Evolutionary conservation across 2,113 vertebrate genomes (phyloP), one percentile per base, ranked within the genome.

Genomic region (Tringa solitaria): DNA sequence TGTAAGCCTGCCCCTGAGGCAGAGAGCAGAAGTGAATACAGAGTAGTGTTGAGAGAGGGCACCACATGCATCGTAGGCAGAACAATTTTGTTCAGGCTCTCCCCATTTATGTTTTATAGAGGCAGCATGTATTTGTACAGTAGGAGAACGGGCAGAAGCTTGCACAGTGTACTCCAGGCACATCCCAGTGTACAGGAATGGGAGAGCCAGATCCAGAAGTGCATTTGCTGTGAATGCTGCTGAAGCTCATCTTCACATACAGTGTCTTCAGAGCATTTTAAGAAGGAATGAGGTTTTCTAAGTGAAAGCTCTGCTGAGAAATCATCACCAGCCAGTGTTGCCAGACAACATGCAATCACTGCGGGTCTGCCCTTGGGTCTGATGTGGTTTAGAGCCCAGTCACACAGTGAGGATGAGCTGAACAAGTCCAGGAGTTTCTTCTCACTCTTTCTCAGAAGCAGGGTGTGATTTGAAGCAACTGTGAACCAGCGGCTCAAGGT

Each of bases 261-360:
- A 80, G 60, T 5, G 3, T 48, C 39, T 5, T 69, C 76, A 73
- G 75, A 93, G 39, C 37, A 56, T 93, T 93, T 95, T 87, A 82
- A 69, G 74, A 93, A 92, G 90, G 74, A 95, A 78, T 8, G 17
- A 84, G 46, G 37, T 67, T 95, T 96, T 96, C 90, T 79, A 94
- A 96, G 75, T 32, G 45, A 97, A 97, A 91, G 43, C 53, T 92
- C 35, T 89, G 76, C 83, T 92, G 93, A 81, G 69, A 93, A 87
- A 93, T 82, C 77, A 70, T 39, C 72, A 28, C 50, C 26, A 37
- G 94, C 21, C 81, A 79, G 60, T 70, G 37, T 68, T 78, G 69
- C 60, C 87, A 75, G 91, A 93, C 35, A 87, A 93, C 73, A 54
- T 23, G 33, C 82, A 89, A 82, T 87, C 81, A 83, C 91, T 72